A percentile compares a stretch with the other conserved stretches of the same genome.
Evolutionary conservation across 2,888 invertebrate genomes (phyloP).

Genomic region (Ferrisia virgata): DNA sequence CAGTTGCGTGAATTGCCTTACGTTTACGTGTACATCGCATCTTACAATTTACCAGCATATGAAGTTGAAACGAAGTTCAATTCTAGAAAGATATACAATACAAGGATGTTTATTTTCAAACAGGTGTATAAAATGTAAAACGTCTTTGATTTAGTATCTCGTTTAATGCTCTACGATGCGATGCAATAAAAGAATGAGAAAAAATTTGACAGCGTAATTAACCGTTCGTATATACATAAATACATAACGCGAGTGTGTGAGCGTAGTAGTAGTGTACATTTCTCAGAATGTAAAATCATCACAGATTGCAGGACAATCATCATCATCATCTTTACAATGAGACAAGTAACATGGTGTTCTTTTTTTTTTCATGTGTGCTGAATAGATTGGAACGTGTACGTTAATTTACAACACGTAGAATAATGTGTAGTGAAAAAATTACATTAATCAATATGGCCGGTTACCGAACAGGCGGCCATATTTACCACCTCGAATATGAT

Average conservation of each 20-base stretch:
- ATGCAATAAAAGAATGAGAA: slow-evolving; percentile 9
- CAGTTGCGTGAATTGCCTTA: neutral
- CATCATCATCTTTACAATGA: neutral
- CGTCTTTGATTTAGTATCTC: neutral
- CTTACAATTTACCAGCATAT: neutral
- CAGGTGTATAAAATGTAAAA: slow-evolving; percentile 42
- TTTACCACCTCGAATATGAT: neutral
- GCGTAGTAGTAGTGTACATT: no score
- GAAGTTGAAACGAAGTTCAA: neutral
- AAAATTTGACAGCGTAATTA: slow-evolving; percentile 3
- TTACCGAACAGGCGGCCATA: neutral
- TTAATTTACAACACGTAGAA: neutral
- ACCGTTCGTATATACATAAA: neutral
- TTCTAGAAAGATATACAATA: neutral
- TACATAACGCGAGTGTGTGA: neutral
- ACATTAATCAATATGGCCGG: neutral
- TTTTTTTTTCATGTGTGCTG: no score
- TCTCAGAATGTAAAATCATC: no score
- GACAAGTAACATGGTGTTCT: no score
- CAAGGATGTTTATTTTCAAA: slow-evolving; percentile 42
- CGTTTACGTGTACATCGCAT: no score
- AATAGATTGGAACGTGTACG: no score
- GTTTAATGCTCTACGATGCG: slow-evolving; percentile 1
- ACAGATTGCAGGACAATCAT: neutral
- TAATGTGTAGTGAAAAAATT: neutral